phyloP scores from a whole-genome alignment of 2,113 vertebrate species.

The Numenius arquata region DNA sequence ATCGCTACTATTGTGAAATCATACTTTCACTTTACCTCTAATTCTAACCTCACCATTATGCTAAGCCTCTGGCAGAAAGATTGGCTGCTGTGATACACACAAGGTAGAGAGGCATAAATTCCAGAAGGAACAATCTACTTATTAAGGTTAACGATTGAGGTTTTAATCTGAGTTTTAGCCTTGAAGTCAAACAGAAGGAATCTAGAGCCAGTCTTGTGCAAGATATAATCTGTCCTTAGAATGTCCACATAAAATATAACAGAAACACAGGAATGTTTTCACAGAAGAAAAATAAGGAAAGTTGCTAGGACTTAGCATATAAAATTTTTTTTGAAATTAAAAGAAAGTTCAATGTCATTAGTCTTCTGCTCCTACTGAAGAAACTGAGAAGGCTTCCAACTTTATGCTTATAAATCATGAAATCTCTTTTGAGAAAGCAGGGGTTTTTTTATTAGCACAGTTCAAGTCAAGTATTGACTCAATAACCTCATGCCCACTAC shows the following conservation, averaged over 20 bases:
- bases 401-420: background rate
- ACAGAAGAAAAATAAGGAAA: background rate
- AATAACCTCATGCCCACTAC: background rate
- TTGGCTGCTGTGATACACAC: background rate
- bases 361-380: background rate
- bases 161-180: background rate
- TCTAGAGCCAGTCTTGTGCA: background rate
- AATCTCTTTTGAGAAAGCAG: background rate
- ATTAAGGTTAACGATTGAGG: background rate
- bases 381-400: background rate
- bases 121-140: background rate
- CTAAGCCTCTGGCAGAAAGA: rapidly evolving
- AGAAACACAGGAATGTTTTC: background rate
- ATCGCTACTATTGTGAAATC: background rate
- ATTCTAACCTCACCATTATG: background rate
- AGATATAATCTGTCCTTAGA: background rate
- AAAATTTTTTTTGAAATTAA: background rate
- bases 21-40: background rate
- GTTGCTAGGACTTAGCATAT: background rate
- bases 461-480: background rate
- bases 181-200: background rate
- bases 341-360: background rate
- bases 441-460: background rate
- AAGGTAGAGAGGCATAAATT: background rate
- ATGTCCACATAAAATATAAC: background rate